These are phyloP conservation scores for Cerastis leucographa DNA, from an alignment of 2,888 invertebrate genomes.

Conservation along the genomic window DNA sequence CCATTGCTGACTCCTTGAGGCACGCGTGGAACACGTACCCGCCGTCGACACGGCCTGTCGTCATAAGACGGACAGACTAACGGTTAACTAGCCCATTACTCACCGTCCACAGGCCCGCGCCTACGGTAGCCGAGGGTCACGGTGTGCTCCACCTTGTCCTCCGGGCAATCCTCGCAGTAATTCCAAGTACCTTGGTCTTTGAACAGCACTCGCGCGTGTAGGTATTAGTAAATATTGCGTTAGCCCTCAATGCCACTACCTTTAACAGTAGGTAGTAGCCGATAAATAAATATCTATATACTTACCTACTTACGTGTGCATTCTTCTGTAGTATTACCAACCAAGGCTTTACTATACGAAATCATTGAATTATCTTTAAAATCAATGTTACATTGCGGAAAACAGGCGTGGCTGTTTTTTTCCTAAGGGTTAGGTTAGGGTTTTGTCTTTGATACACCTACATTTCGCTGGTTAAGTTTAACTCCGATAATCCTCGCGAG, in stretches of 20 bases:
- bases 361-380: conserved; percentile 6
- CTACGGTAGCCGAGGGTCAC: no score
- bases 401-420: background rate
- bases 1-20: no score
- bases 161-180: no score
- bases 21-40: no score
- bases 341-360: conserved; percentile 29
- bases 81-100: no score
- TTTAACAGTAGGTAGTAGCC: conserved; percentile 23
- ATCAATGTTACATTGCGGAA: background rate
- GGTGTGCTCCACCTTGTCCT: no score
- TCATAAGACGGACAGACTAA: no score
- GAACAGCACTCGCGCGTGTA: background rate
- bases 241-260: conserved; percentile 40
- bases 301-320: conserved; percentile 11
- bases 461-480: background rate
- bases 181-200: conserved; percentile 14
- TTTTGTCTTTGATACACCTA: background rate
- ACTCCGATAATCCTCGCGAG: background rate
- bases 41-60: no score
- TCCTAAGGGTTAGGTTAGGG: no score
- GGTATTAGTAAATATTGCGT: conserved; percentile 42
- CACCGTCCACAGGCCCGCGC: no score
- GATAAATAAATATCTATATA: conserved; percentile 15
- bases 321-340: conserved; percentile 32